These are phyloP conservation scores for Charanyca ferruginea DNA, from an alignment of 2,888 invertebrate genomes.

Conservation along the genomic window DNA sequence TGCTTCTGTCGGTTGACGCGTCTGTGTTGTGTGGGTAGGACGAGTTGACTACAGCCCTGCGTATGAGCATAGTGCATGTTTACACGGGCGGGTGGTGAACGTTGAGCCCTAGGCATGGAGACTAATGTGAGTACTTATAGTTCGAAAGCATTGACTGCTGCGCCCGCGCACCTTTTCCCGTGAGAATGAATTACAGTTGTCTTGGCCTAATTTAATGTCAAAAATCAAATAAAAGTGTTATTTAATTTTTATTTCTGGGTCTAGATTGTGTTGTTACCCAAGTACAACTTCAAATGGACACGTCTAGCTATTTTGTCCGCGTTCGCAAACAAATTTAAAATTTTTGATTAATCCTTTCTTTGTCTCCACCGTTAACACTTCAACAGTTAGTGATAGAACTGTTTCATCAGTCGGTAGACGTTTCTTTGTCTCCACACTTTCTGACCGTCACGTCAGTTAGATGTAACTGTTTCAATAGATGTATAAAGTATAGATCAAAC, in stretches of 20 bases:
- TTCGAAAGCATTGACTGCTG: not conserved
- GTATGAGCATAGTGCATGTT: constrained; percentile 57
- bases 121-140: constrained; percentile 14
- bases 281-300: not conserved
- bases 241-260: not conserved
- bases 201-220: not conserved
- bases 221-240: not conserved
- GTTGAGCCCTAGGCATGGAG: constrained; percentile 17
- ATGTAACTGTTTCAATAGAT: not conserved
- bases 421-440: too few relatives aligned
- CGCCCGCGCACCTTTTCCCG: not conserved
- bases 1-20: constrained; percentile 65
- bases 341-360: too few relatives aligned
- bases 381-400: too few relatives aligned
- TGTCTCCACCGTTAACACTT: too few relatives aligned
- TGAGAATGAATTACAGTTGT: too few relatives aligned
- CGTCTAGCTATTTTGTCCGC: not conserved
- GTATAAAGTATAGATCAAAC: not conserved
- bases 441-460: too few relatives aligned
- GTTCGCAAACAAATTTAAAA: not conserved
- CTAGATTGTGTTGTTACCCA: not conserved
- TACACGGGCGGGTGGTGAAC: constrained; percentile 35
- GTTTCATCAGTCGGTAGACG: too few relatives aligned
- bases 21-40: constrained; percentile 65
- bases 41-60: constrained; percentile 53